Conservation (phyloP, 92 coral and sea anemone genomes). For the Ricordea florida region DNA sequence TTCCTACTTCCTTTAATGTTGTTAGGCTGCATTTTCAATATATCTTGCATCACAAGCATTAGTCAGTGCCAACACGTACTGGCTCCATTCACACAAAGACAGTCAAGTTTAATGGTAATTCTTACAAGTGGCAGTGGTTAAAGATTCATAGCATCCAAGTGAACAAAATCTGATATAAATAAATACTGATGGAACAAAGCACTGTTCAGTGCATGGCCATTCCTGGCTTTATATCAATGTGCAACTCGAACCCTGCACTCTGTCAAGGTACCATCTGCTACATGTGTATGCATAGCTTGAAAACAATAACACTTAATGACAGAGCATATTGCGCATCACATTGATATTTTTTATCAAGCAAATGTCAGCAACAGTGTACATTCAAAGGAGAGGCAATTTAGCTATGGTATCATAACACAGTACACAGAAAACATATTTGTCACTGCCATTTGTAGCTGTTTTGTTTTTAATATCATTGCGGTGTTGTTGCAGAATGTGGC, state of each 20-base stretch:
- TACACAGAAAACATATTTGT: not conserved
- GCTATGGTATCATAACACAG: not conserved
- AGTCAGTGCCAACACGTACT: not conserved
- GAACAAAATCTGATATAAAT: not conserved
- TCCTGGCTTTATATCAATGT: not conserved
- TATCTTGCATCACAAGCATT: too few species aligned
- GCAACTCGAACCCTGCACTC: not conserved
- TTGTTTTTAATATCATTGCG: too few species aligned
- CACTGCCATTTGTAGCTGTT: not conserved
- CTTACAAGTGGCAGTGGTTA: conserved; percentile 1
- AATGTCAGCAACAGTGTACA: not conserved
- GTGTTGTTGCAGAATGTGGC: too few species aligned
- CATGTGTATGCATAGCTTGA: not conserved
- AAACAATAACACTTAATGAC: not conserved
- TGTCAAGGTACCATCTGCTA: not conserved
- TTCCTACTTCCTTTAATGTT: not conserved
- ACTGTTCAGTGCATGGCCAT: conserved; percentile 1
- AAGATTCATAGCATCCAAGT: not conserved
- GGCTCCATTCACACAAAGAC: not conserved
- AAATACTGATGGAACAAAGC: not conserved
- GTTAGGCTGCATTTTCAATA: conserved; percentile 1
- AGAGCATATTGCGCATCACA: conserved; percentile 10
- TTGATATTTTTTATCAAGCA: not conserved
- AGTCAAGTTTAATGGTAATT: not conserved
- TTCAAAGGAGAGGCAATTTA: too few species aligned